A percentile compares a stretch with the other conserved stretches of the same genome.
Evolutionary conservation across 2,888 invertebrate species (phyloP).

Genomic region (Melanotus villosus): DNA sequence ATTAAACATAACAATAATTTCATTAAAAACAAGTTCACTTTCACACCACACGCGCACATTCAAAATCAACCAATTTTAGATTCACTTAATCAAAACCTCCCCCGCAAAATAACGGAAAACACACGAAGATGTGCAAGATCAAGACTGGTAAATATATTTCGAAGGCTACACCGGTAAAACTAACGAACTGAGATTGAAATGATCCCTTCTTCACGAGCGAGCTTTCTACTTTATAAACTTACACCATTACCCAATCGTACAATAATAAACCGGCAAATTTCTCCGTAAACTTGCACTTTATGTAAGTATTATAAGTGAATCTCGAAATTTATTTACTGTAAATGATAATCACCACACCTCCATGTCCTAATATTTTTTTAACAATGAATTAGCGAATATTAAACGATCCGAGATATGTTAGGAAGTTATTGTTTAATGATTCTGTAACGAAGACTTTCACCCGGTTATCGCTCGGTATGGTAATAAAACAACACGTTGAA

Average conservation of each 20-base stretch:
- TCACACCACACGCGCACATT: neutral
- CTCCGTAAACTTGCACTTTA: neutral
- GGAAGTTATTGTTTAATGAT: too few species aligned
- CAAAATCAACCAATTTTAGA: neutral
- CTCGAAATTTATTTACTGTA: neutral
- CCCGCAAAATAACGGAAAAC: neutral
- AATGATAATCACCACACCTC: neutral
- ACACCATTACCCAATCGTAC: conserved; percentile 14
- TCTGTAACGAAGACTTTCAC: too few species aligned
- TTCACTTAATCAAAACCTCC: neutral
- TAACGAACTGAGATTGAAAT: conserved; percentile 11
- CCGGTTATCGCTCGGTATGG: too few species aligned
- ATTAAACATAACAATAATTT: neutral
- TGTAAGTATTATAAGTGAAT: neutral
- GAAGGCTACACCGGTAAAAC: conserved; percentile 13
- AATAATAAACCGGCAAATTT: conserved; percentile 15
- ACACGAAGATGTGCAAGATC: neutral
- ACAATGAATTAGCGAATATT: too few species aligned
- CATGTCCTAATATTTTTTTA: neutral
- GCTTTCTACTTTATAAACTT: conserved; percentile 23
- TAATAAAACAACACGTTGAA: too few species aligned
- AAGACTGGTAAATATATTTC: neutral
- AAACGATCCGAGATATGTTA: too few species aligned
- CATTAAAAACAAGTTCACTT: conserved; percentile 1
- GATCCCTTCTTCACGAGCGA: conserved; percentile 1